Evolutionary conservation across 2,797 vertebrate genomes (phyloP).

Genomic region (Linurgus olivaceus): DNA sequence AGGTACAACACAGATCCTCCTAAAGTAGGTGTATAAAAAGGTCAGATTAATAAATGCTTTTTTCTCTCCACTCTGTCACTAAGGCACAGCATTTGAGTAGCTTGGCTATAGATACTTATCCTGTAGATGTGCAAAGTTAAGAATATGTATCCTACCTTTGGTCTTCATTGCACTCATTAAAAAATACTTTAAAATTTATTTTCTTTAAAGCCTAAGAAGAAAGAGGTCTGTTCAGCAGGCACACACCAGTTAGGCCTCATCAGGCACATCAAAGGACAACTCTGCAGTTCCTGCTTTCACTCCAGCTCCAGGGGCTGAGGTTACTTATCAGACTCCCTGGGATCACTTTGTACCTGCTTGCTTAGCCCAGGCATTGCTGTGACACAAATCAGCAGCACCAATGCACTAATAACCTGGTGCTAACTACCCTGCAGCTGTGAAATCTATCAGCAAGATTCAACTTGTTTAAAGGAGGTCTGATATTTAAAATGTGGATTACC

Average conservation of each 20-base stretch:
- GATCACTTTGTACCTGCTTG: not conserved
- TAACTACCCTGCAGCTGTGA: not conserved
- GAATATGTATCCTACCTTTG: not conserved
- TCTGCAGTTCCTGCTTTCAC: not conserved
- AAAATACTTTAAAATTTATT: not conserved
- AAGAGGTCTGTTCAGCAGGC: not conserved
- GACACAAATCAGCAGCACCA: not conserved
- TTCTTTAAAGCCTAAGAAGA: not conserved
- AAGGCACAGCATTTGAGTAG: not conserved
- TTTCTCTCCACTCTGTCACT: not conserved
- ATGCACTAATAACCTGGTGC: not conserved
- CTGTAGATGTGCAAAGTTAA: not conserved
- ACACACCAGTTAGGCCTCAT: not conserved
- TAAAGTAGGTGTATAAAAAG: not conserved
- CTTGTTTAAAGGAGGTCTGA: not conserved
- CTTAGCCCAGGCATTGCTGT: not conserved
- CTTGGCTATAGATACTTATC: not conserved
- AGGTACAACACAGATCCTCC: accelerated
- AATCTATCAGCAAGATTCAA: not conserved
- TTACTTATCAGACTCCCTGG: not conserved
- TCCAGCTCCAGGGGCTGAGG: not conserved
- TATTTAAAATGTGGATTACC: not conserved
- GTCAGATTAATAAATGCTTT: not conserved
- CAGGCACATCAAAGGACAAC: not conserved
- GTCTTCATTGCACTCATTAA: not conserved